phyloP scores from a whole-genome alignment of 2,888 invertebrate species.

The Synergus laeviventris region DNA sequence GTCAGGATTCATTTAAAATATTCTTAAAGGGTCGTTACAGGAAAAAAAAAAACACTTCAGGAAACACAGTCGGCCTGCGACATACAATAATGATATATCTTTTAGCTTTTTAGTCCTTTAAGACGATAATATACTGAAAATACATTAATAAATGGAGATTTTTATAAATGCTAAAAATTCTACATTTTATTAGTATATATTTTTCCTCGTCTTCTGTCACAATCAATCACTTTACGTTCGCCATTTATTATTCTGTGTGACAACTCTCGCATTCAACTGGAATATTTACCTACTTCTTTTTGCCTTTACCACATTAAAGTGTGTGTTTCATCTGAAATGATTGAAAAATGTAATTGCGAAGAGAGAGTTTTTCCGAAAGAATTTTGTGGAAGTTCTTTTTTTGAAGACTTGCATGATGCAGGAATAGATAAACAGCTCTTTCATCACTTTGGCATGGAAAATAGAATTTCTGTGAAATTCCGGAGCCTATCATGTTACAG shows the following conservation, averaged over 20 bases:
- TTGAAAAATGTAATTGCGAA: neutral
- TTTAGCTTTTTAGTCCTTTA: too few relatives aligned
- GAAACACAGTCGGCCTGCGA: too few relatives aligned
- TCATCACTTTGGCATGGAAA: constrained; percentile 14
- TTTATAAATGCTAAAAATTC: too few relatives aligned
- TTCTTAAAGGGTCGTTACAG: too few relatives aligned
- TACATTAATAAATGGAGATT: too few relatives aligned
- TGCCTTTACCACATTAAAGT: neutral
- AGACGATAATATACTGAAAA: too few relatives aligned
- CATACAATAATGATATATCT: too few relatives aligned
- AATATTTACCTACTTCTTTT: neutral
- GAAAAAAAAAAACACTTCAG: too few relatives aligned
- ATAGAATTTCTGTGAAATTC: constrained; percentile 32
- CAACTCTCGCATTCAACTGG: constrained; percentile 1
- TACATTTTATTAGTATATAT: neutral
- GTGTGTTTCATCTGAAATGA: constrained; percentile 6
- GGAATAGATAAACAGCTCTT: constrained; percentile 30
- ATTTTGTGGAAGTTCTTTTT: constrained; percentile 8
- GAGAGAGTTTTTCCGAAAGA: neutral
- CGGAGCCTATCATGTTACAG: constrained; percentile 48
- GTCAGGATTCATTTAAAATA: neutral
- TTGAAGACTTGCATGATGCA: neutral
- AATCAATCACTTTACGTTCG: constrained; percentile 12
- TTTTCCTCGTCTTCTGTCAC: constrained; percentile 2
- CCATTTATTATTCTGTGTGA: neutral